Evolutionary conservation across 2,888 invertebrate genomes (phyloP).

Genomic region (Pecten maximus): DNA sequence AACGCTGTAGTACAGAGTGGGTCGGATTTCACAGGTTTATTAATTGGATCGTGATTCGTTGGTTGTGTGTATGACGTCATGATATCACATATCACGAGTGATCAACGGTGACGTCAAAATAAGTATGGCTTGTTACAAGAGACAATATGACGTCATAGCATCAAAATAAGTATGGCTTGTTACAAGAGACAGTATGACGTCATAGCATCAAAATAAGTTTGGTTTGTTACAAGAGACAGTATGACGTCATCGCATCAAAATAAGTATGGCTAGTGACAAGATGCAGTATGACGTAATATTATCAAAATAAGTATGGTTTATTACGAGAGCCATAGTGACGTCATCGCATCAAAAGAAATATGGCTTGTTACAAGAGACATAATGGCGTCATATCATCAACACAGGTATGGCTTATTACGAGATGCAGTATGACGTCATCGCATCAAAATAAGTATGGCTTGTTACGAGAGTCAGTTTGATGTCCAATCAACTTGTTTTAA

Average conservation of each 20-base stretch:
- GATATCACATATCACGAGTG: background rate
- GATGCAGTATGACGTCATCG: background rate
- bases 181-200: background rate
- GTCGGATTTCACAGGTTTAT: constrained; percentile 77
- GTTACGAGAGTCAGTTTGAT: background rate
- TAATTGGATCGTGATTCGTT: constrained; percentile 67
- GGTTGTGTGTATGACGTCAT: background rate
- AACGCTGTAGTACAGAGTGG: constrained; percentile 69
- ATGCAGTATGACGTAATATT: too few species aligned
- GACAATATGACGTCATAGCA: background rate
- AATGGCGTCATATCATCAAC: background rate
- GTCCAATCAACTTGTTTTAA: too few species aligned
- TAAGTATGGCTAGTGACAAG: background rate
- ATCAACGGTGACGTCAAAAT: background rate
- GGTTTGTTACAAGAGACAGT: background rate
- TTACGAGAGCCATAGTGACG: background rate
- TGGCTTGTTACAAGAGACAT: background rate
- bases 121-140: background rate
- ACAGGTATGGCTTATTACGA: background rate
- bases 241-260: background rate
- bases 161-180: background rate
- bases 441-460: background rate
- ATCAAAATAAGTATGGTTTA: too few species aligned
- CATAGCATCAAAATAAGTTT: background rate
- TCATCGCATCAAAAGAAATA: background rate